Base-by-base conservation (phyloP, 2,797 vertebrate genomes). In the Bradypodion pumilum region DNA sequence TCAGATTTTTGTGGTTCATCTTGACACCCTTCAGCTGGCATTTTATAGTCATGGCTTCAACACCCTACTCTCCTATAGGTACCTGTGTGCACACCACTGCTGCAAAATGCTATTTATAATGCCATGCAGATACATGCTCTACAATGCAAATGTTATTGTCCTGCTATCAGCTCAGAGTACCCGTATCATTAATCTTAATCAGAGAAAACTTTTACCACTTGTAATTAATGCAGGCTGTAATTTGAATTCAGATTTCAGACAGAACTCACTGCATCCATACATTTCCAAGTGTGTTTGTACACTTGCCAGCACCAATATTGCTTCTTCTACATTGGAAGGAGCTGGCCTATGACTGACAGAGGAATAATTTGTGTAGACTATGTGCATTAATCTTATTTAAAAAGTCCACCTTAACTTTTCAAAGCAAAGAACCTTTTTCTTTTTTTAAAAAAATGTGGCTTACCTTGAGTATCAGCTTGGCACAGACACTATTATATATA, bases 371-470 rank as follows among this genome's bases (percentile, higher is more conserved):
- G 68, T 86, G 63, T 91, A 78, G 83, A 91, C 44, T n/a, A 83
- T 78, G 86, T 32, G 7, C 89, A 92, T 94, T 93, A 94, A 91
- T 89, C 88, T 95, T 93, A 90, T 83, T 86, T 88, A 90, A 59
- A 82, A 93, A 93, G 77, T 92, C 89, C 91, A 87, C 79, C 79
- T 87, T 74, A 90, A 91, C 49, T 91, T 93, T 93, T 93, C 84
- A 92, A 92, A 89, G 85, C 3, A 92, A 76, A 92, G 82, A 66
- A 68, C 7, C 9, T 3, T 40, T 56, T 2, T 60, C 56, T 19
- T 56, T 49, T 49, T 13, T 49, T 49, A 49, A n/a, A n/a, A n/a
- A 56, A 56, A 56, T 56, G 60, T 60, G 1, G n/a, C 82, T 93
- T 89, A 65, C 77, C 72, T 85, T 74, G 72, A 89, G 89, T 70